Evolutionary conservation across 2,888 invertebrate species (phyloP), one percentile per base, ranked within the genome.

Genomic region (Andrena chrysosceles): DNA sequence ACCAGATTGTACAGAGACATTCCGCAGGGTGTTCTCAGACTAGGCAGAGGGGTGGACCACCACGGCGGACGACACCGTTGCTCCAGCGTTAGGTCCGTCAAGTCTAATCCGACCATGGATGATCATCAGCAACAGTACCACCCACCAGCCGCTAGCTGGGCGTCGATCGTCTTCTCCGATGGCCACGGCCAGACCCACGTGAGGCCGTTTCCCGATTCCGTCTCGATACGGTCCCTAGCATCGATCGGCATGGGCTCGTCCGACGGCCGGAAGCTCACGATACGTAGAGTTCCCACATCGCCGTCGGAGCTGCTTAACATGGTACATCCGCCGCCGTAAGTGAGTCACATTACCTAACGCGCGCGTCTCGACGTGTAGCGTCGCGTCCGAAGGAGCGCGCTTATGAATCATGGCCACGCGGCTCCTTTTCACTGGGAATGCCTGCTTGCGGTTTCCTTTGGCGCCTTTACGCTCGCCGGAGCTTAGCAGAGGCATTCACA

Each of bases 221-320:
- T 96, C 48, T 97, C 97, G 48, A 96, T 97, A 85, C 95, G 97
- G 85, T 97, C 97, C 64, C 95, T 97, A 90, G 97, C 97, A 76
- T 97, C 97, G 69, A 97, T 98, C 89, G 97, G 97, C 69, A 97
- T 98, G 96, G 98, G 98, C 48, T 98, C 97, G 84, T 98, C 98
- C 59, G 98, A 98, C 94, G 98, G 98, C 64, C 96, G 97, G 90
- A 97, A 97, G 95, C 96, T 98, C 95, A 97, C 97, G 90, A 97
- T 98, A 90, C 95, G 97, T 90, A 95, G 97, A 92, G 97, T 98
- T 89, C 98, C 98, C 77, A 97, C 97, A 71, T 97, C 98, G 88
- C 97, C 98, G 78, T 96, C 97, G 88, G 98, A 98, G 95, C 95
- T 98, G 89, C 97, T 98, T 93, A 97, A 97, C 95, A 96, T 98